Percentiles rank a stretch among this genome's conserved stretches.
These are phyloP conservation scores for Dryococelus australis DNA, from an alignment of 2,888 invertebrate species.

Conservation along the genomic window DNA sequence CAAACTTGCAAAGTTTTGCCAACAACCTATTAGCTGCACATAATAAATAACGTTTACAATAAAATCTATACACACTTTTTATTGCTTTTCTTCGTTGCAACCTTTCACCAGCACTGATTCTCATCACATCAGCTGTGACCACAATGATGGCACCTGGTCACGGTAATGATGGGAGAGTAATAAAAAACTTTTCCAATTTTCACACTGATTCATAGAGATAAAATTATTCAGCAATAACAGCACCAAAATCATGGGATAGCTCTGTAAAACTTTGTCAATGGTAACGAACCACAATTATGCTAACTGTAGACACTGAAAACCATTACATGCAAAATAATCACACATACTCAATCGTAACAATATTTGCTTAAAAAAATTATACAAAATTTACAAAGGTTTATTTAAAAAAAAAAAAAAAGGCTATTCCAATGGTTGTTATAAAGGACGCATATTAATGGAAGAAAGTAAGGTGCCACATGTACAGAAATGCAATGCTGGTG, in stretches of 20 bases:
- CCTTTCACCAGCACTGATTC: slow-evolving; percentile 7
- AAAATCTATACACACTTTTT: not conserved
- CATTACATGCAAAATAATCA: too few species aligned
- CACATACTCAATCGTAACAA: too few species aligned
- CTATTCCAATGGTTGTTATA: not conserved
- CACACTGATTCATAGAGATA: not conserved
- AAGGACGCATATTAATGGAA: not conserved
- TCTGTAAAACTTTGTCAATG: not conserved
- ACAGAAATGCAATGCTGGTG: slow-evolving; percentile 1
- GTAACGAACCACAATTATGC: too few species aligned
- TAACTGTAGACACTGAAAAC: too few species aligned
- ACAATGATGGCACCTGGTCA: not conserved
- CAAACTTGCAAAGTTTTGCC: not conserved
- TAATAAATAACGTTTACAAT: slow-evolving; percentile 3
- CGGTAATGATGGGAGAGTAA: not conserved
- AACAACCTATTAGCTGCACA: not conserved
- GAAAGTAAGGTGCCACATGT: not conserved
- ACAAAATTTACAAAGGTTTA: too few species aligned
- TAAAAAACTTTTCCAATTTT: not conserved
- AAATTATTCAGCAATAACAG: not conserved
- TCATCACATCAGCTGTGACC: not conserved
- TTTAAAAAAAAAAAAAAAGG: too few species aligned
- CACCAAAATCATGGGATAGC: not conserved
- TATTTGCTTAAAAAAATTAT: too few species aligned
- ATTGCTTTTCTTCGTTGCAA: slow-evolving; percentile 16